Evolutionary conservation across 1,140 invertebrate genomes (phyloP), one percentile per base, ranked within the genome.

Genomic region (Homarus americanus): DNA sequence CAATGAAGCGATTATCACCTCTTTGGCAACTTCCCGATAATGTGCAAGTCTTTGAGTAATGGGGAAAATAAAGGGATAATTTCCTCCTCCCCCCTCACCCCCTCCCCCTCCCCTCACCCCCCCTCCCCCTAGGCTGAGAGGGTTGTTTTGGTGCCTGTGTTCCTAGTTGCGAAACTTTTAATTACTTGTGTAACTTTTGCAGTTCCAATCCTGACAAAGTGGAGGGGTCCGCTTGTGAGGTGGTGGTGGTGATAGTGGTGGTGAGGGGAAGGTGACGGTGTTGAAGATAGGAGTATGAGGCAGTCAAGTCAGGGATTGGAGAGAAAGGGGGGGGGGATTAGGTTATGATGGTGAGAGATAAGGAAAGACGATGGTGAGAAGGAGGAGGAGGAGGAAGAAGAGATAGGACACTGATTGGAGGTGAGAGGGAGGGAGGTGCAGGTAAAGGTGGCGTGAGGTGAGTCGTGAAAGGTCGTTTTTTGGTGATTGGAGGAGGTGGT

Each of bases 131-230:
- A 69, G 63, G 32, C n/a, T 69, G n/a, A 32, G 63, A 32, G 28
- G 63, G 63, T 69, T 69, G 63, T 69, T 69, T 69, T 69, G 63
- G 63, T 69, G 28, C 28, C n/a, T 4, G 63, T 32, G 63, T 69
- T 28, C 63, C 17, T 10, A 69, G 63, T 69, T 32, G 63, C 63
- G 24, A 32, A 69, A 69, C 63, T 69, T 69, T 69, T 69, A 69
- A 69, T 69, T 69, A 69, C 63, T 69, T 69, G n/a, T 69, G 24
- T 32, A 69, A 69, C 63, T 69, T 69, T 69, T 69, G 63, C 63
- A 4, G 63, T 69, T 69, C 28, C 63, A 69, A 69, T 69, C 63
- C 63, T 69, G n/a, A 69, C 63, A 9, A 28, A 69, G 63, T 32
- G 28, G 2, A 1, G 7, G 63, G n/a, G n/a, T 32, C 12, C 63